Evolutionary conservation across 2,797 vertebrate species (phyloP), one percentile per base, ranked within the genome.

Genomic region (Spatula versicolor): DNA sequence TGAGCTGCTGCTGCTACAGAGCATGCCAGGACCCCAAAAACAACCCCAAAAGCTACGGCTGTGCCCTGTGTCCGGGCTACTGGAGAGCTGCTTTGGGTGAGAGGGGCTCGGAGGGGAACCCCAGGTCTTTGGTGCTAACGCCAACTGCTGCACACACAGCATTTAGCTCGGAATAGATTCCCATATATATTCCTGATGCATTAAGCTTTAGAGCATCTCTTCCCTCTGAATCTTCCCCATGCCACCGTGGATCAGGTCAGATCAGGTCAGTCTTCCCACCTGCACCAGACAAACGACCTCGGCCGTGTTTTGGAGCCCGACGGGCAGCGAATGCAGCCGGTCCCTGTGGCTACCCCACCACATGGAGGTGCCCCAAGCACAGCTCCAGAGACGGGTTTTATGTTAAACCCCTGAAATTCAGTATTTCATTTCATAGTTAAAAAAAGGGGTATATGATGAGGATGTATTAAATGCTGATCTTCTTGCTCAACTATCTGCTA

Each of bases 271-370:
- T 60, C 81, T 80, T 64, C 56, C 63, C 41, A 8, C 71, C 43
- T 52, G 26, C 56, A 55, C 5, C 26, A 60, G 71, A 54, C 25
- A 73, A 39, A 35, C 45, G 1, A 55, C 86, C 92, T 60, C 18
- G 41, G 48, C 7, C 41, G 33, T 77, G 75, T 19, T 72, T 74
- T n/a, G 55, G 68, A 63, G 37, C 68, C 64, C 1, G 0, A 3
- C 3, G 31, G 0, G 50, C 69, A 48, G 11, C 55, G 35, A 54
- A 71, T 26, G 31, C 2, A n/a, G 52, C 2, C 1, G 7, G 39
- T 37, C 48, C 68, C 2, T 2, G 25, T 0, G 0, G 28, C 72
- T 48, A 17, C 43, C 1, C 54, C 0, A 0, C 75, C 5, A 7
- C 6, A 0, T 2, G 56, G 69, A 91, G 35, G 46, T 21, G 84